Percentiles rank a stretch among this genome's conserved stretches.
These are phyloP conservation scores for Propithecus deckenii DNA, from an alignment of 2,797 vertebrate genomes.

Conservation along the genomic window DNA sequence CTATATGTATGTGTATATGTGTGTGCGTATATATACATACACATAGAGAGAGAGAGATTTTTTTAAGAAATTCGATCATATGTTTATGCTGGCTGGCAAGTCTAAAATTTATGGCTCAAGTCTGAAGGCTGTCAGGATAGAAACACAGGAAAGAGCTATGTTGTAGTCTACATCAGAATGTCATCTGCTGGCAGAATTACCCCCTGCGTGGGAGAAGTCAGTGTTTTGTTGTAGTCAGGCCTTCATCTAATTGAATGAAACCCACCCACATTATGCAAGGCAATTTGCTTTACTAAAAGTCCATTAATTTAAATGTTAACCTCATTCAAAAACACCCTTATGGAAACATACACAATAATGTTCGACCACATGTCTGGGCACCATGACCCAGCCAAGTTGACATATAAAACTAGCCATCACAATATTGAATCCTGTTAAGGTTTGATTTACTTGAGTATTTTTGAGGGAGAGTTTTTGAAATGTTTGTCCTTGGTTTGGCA, in stretches of 20 bases:
- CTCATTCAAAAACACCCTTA: not conserved
- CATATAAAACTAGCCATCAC: not conserved
- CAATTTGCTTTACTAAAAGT: not conserved
- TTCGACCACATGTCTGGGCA: not conserved
- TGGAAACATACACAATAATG: not conserved
- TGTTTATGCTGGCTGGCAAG: not conserved
- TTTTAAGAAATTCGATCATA: not conserved
- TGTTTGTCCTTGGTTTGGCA: not conserved
- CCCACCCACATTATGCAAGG: not conserved
- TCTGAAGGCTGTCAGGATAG: not conserved
- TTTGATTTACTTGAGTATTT: not conserved
- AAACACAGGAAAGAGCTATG: not conserved
- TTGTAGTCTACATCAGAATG: not conserved
- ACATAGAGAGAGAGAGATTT: too few relatives aligned
- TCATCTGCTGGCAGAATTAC: not conserved
- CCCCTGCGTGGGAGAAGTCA: not conserved
- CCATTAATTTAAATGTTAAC: not conserved
- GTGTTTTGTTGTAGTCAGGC: not conserved
- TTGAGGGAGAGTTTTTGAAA: not conserved
- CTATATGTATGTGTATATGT: too few relatives aligned
- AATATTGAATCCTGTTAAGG: not conserved
- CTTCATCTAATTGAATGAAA: not conserved
- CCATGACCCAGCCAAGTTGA: not conserved
- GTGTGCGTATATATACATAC: too few relatives aligned
- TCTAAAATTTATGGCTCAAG: not conserved